phyloP scores from a whole-genome alignment of 2,797 vertebrate genomes.

The Pseudocheirus occidentalis region DNA sequence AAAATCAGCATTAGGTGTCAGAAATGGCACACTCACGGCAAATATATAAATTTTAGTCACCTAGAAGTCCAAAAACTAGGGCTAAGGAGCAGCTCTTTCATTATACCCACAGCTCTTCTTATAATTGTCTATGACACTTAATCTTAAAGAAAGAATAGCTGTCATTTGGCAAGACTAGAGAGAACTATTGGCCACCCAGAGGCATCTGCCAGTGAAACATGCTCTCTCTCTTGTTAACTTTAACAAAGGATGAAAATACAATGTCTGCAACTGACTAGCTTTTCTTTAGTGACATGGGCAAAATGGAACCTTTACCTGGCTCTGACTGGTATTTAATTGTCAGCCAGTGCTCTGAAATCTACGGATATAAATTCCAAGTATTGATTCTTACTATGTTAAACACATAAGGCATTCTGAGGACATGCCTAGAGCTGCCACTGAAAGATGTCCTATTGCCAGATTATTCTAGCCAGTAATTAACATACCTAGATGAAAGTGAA shows the following conservation, averaged over 20 bases:
- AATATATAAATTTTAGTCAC: neutral
- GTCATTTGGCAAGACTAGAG: neutral
- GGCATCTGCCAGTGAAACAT: slow-evolving; percentile 29
- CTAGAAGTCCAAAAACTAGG: slow-evolving; percentile 13
- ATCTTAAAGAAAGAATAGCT: slow-evolving; percentile 14
- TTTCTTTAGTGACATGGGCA: slow-evolving; percentile 12
- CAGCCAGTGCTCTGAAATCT: slow-evolving; percentile 20
- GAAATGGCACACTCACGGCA: neutral
- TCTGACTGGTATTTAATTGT: slow-evolving; percentile 18
- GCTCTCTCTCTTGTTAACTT: slow-evolving; percentile 28
- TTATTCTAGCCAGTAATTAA: slow-evolving; percentile 59
- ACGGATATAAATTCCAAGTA: slow-evolving; percentile 46
- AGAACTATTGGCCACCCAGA: slow-evolving; percentile 31
- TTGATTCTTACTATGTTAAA: slow-evolving; percentile 48
- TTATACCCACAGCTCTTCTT: neutral
- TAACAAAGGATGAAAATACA: slow-evolving; percentile 32
- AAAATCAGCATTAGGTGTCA: neutral
- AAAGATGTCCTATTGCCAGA: slow-evolving; percentile 36
- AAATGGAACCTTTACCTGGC: slow-evolving; percentile 4
- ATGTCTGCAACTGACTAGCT: neutral
- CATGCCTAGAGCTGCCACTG: slow-evolving; percentile 10
- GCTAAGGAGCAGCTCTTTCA: neutral
- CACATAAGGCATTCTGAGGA: slow-evolving; percentile 34
- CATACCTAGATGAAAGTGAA: slow-evolving; percentile 36
- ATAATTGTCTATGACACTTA: slow-evolving; percentile 8